Conservation (phyloP, 2,113 vertebrate species). For the Salminus brasiliensis region DNA sequence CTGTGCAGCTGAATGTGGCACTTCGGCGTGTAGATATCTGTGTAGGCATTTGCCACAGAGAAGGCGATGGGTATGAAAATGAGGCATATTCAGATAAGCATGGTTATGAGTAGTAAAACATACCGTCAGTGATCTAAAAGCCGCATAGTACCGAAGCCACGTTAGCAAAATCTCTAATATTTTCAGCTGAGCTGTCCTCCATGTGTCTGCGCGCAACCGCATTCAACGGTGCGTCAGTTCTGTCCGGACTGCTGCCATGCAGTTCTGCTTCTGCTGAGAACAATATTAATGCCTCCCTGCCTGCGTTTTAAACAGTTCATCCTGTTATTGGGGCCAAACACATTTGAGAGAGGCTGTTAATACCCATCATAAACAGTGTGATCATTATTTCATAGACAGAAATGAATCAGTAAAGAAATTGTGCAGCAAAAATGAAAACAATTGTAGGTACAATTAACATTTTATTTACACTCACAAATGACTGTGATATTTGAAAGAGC, state of each 20-base stretch:
- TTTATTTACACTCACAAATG: conserved; percentile 50
- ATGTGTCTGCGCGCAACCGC: background rate
- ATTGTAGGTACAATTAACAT: conserved; percentile 26
- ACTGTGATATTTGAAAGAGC: conserved; percentile 43
- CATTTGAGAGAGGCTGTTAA: too few relatives aligned
- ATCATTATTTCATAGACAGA: too few relatives aligned
- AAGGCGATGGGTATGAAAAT: background rate
- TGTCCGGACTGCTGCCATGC: background rate
- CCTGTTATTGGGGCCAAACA: too few relatives aligned
- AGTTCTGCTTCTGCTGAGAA: background rate
- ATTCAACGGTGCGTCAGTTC: background rate
- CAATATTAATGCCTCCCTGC: background rate
- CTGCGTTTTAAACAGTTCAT: background rate
- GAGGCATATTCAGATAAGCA: background rate
- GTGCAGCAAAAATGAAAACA: conserved; percentile 13
- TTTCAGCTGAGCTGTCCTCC: background rate
- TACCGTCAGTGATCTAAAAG: background rate
- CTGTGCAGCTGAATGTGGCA: background rate
- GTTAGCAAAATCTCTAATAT: background rate
- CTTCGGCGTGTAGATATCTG: too few relatives aligned
- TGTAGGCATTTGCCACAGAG: background rate
- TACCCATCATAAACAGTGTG: too few relatives aligned
- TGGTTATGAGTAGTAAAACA: background rate
- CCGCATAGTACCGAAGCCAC: background rate
- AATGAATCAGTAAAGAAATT: background rate